Conservation (phyloP, 2,113 vertebrate species). For the Chelonoidis abingdonii region DNA sequence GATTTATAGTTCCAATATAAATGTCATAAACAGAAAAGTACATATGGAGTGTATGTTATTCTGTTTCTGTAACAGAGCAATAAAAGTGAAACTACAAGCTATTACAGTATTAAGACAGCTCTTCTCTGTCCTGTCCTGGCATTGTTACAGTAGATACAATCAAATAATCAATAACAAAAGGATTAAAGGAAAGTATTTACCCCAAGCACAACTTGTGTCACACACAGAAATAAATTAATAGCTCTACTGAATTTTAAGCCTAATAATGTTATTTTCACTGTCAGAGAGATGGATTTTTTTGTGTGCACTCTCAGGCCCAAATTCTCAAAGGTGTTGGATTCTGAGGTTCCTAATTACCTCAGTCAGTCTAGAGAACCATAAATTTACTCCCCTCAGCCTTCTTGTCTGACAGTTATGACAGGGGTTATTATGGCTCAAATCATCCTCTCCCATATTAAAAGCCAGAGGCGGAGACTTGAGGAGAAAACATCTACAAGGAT, state of each 20-base stretch:
- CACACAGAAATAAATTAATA: not conserved
- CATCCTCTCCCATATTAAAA: not conserved
- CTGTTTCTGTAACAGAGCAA: not conserved
- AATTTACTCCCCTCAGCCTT: not conserved
- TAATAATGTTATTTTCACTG: not conserved
- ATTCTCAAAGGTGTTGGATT: not conserved
- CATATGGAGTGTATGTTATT: accelerated
- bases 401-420: not conserved
- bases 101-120: not conserved
- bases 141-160: not conserved
- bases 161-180: not conserved
- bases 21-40: not conserved
- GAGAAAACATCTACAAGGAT: not conserved
- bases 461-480: too few relatives aligned
- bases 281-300: accelerated
- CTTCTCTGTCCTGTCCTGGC: not conserved
- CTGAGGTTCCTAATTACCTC: not conserved
- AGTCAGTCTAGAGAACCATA: accelerated
- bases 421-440: not conserved
- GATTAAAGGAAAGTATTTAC: not conserved
- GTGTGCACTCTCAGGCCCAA: not conserved
- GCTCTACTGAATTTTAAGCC: not conserved
- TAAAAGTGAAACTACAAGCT: not conserved
- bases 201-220: not conserved
- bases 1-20: not conserved